Base-by-base conservation (phyloP, 2,888 invertebrate species). In the Macropis europaea region DNA sequence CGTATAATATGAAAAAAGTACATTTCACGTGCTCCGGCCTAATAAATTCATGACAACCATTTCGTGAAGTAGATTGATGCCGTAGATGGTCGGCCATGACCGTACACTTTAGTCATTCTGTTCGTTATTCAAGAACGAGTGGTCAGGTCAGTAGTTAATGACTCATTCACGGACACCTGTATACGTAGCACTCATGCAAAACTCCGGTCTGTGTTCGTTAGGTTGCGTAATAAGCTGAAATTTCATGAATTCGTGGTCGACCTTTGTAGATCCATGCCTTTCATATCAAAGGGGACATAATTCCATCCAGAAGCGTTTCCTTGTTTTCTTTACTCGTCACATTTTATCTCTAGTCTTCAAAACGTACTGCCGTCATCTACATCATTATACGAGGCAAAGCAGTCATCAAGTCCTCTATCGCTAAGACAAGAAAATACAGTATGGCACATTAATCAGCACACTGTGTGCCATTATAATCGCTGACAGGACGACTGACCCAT, bases 81-180 rank as follows among this genome's bases (percentile, higher is more conserved):
- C 26, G 45, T 60, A 45, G 52, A 47, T 17, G 60, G 42, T 32
- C 13, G 64, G 11, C 57, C 74, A 34, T 75, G 53, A 60, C 59
- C 45, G 52, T 56, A 60, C 40, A 48, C 36, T 56, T 67, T 43
- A 59, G 36, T 62, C 59, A 56, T 22, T 45, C 47, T 26, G 54
- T 57, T 48, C 42, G 57, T 38, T 42, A 60, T 73, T 69, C 66
- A 69, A 68, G 71, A 79, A 62, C 64, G 56, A 73, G 64, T n/a
- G n/a, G n/a, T 54, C 61, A 59, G 56, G 28, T 60, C 73, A 63
- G 67, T 36, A 36, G 66, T 73, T 70, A 73, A 66, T 81, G 79
- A 80, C 54, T 79, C 81, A 73, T 60, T 76, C 73, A 59, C 61
- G 42, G 45, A 59, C 42, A 78, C 59, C 48, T 71, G 62, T 70